Conservation (phyloP, 2,888 invertebrate genomes). For the Amblyjoppa fuscipennis region DNA sequence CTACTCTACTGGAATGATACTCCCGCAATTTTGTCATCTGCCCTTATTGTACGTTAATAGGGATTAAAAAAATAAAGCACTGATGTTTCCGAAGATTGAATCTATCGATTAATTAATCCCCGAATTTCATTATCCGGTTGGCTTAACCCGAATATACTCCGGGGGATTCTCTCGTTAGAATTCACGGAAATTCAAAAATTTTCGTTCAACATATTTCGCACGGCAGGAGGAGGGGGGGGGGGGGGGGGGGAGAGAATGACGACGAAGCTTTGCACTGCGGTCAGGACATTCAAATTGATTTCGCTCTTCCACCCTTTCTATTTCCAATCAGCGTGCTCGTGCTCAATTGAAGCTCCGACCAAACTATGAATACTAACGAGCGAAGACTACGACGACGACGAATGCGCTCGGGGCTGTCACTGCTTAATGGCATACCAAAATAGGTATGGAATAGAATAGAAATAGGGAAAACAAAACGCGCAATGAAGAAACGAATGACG, state of each 20-base stretch:
- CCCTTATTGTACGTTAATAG: background rate
- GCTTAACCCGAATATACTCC: background rate
- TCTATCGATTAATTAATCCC: constrained; percentile 61
- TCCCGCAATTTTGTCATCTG: constrained; percentile 29
- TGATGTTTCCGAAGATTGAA: constrained; percentile 9
- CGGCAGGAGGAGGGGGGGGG: background rate
- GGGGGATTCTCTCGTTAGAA: constrained; percentile 25
- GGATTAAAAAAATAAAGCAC: constrained; percentile 5
- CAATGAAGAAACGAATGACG: background rate
- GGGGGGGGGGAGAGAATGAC: background rate
- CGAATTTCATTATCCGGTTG: constrained; percentile 49
- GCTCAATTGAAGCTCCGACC: constrained; percentile 56
- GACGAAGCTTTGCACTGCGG: constrained; percentile 4
- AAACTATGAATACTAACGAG: constrained; percentile 66
- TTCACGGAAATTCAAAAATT: constrained; percentile 33
- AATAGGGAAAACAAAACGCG: background rate
- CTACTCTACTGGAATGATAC: background rate
- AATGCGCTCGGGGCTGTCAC: constrained; percentile 34
- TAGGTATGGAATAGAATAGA: background rate
- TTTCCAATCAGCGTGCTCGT: constrained; percentile 64
- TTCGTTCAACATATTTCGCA: constrained; percentile 38
- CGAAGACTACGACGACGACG: constrained; percentile 45
- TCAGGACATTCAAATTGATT: constrained; percentile 60
- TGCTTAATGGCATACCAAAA: constrained; percentile 34
- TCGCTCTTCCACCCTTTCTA: constrained; percentile 49